phyloP scores from a whole-genome alignment of 2,888 invertebrate genomes.

The Coremacera marginata region DNA sequence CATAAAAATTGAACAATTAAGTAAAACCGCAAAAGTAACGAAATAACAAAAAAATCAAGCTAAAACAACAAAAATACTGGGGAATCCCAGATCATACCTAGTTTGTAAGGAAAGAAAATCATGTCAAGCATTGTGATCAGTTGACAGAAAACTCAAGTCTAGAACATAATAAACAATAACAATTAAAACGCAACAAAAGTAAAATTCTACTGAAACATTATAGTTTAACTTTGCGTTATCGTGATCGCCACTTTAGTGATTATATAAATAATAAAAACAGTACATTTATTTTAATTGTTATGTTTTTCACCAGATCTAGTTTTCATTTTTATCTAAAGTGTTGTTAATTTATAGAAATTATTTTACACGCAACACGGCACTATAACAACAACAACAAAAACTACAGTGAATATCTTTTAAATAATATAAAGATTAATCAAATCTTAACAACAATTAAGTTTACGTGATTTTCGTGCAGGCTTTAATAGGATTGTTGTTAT shows the following conservation, averaged over 20 bases:
- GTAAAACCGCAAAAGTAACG: background rate
- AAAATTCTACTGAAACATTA: background rate
- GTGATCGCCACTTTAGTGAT: background rate
- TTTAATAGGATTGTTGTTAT: background rate
- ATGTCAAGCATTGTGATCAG: slow-evolving; percentile 24
- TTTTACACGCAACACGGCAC: background rate
- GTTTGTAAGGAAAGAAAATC: background rate
- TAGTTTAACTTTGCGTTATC: background rate
- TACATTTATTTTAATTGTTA: slow-evolving; percentile 8
- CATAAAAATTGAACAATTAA: background rate
- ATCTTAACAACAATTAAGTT: slow-evolving; percentile 9
- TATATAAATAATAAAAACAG: background rate
- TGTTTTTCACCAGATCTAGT: slow-evolving; percentile 23
- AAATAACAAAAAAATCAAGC: background rate
- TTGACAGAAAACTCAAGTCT: background rate
- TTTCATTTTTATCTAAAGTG: background rate
- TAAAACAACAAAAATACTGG: background rate
- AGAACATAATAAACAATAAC: background rate
- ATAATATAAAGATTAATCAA: background rate
- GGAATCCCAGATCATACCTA: background rate
- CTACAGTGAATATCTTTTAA: background rate
- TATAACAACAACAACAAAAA: background rate
- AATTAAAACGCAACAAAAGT: background rate
- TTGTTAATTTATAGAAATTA: background rate
- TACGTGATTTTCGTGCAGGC: slow-evolving; percentile 13